Evolutionary conservation across 2,797 vertebrate genomes (phyloP), one percentile per base, ranked within the genome.

Genomic region (Jordanella pulchra): DNA sequence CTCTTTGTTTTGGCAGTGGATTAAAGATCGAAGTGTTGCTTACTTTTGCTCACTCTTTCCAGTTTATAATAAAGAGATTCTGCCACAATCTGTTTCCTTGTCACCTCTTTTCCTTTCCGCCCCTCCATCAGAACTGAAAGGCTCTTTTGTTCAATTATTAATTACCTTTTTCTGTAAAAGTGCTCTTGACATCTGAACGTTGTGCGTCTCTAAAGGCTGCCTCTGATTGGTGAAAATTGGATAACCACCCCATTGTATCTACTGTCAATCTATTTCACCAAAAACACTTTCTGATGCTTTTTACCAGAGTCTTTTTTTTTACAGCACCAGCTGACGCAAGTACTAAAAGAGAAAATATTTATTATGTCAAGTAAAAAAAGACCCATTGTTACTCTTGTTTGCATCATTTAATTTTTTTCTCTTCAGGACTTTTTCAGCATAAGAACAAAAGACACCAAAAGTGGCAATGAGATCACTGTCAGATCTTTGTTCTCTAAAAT

Each of bases 91-190:
- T 53, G 47, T 80, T 76, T 73, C 5, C 72, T 78, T 72, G 66
- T 87, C 84, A 76, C 67, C 35, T 61, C 68, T 9, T 50, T 79
- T 82, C 66, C 71, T 79, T 82, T 81, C 83, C 84, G 67, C 71
- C 77, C 78, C 76, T 89, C 78, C 86, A 85, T 91, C 89, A 90
- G 82, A 17, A 51, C 80, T 82, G 85, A 91, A 89, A 93, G 89
- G 87, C 82, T 84, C 88, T 92, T 94, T 93, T 92, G 89, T 93
- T 93, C 73, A 78, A 85, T 87, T 90, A 92, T 93, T 93, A 92
- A 93, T 93, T 92, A 90, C 85, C 87, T 89, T 86, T 85, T 86
- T 83, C 75, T 87, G 83, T 84, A 79, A 90, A 87, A 88, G 84
- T 81, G 86, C 89, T 89, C 89, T 89, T 91, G 90, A 92, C 88